Evolutionary conservation across 2,113 vertebrate species (phyloP), one percentile per base, ranked within the genome.

Genomic region (Pitta sordida): DNA sequence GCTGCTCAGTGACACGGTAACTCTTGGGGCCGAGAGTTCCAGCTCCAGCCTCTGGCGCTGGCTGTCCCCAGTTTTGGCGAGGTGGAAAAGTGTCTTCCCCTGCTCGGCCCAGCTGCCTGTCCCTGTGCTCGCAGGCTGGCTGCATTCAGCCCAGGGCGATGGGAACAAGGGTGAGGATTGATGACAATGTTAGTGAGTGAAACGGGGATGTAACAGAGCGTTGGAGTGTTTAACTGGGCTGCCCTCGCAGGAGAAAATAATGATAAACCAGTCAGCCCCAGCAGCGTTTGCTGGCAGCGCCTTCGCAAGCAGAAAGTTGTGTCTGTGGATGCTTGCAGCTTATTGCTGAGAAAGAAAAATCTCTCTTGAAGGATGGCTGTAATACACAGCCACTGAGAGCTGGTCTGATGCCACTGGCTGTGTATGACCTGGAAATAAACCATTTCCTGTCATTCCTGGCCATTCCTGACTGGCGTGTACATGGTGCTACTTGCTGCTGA

Each of bases 261-360:
- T 88, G 75, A 92, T 90, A 56, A 94, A 74, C 91, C 76, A 78
- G 86, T 10, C 1, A 2, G 71, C 51, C 39, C 69, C 36, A 51
- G 53, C 27, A 14, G 44, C 0, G 56, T 29, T 81, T 56, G 82
- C 73, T 3, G 8, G 4, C 58, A 37, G 44, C 43, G 13, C 87
- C 36, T 56, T 13, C 29, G 11, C 37, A 64, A 30, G 69, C 49
- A 56, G 62, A 43, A 56, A 69, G 43, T 60, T 56, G 12, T 1
- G 9, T 10, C 32, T 37, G 58, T 3, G 51, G n/a, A 1, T 34
- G 9, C 23, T 15, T 1, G 0, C 0, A 14, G 56, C 17, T 63
- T 15, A n/a, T 14, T 1, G 1, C 46, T 68, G 63, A 52, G 29
- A 10, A 53, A 55, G n/a, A 55, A 73, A 58, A 26, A 6, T 4